Evolutionary conservation across 2,888 invertebrate genomes (phyloP), one percentile per base, ranked within the genome.

Genomic region (Hydraecia micacea): DNA sequence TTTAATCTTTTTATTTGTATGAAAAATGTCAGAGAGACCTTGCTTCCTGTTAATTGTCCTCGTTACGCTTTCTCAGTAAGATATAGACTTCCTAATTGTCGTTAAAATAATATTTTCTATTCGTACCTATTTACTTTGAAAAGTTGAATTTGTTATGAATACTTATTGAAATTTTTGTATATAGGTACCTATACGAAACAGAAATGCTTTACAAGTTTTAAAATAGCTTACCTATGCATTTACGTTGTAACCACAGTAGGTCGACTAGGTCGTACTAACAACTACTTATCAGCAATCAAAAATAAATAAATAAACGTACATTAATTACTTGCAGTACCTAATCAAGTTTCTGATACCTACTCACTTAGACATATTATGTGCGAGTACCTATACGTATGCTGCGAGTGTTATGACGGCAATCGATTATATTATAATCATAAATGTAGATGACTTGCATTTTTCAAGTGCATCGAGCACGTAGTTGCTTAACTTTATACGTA

Each of bases 21-120:
- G 0, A 42, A 46, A 42, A 78, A 71, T 80, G 52, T 42, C 80
- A 71, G 39, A 15, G n/a, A 52, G 42, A 52, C 77, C 77, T 80
- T 52, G 77, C 15, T 69, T 32, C 32, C n/a, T 62, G 62, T 62
- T 80, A 21, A 21, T 52, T 71, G 62, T 25, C n/a, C 21, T 73
- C 39, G 58, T 49, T 52, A 52, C 58, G 49, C 28, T 73, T 66
- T 49, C 28, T 73, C 28, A 32, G 21, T 25, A 63, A 52, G 25
- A 52, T 74, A 15, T n/a, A n/a, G n/a, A 58, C 65, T 65, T 66
- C 32, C 13, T 39, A 7, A n/a, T 36, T 32, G 25, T 60, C 28
- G 2, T 25, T 15, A 42, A 73, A 49, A 36, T 66, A 66, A 60
- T 60, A 0, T 25, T 67, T 79, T 67, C 4, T 62, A 21, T 75